Evolutionary conservation across 2,888 invertebrate genomes (phyloP), one percentile per base, ranked within the genome.

Genomic region (Agrypnus murinus): DNA sequence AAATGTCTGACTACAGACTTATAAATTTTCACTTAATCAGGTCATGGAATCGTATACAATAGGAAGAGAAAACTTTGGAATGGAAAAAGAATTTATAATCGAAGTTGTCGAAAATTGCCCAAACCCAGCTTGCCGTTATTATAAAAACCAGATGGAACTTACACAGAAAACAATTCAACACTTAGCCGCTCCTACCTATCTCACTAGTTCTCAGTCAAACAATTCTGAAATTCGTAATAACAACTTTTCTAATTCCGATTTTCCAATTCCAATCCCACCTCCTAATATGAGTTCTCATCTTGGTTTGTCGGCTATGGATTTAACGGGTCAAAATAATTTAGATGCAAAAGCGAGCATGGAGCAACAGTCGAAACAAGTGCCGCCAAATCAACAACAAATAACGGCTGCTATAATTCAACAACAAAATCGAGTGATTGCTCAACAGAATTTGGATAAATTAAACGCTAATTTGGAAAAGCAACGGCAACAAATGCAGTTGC

Each of bases 51-150:
- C 94, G 1, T 95, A 95, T 78, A 94, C 95, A 74, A 94, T 95
- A 82, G 93, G 93, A 8, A 87, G 93, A 69, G 93, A 94, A 81
- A 92, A 92, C 82, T 93, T 93, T 86, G 94, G 94, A 58, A 95
- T 95, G 95, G 95, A 95, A 83, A 95, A 95, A 80, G 95, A 95
- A 81, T 95, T 95, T 79, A 95, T 95, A 58, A 89, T 95, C 64
- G 95, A 95, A 85, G 95, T 95, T 25, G 94, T 95, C 12, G 95
- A 95, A 82, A 95, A 95, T 77, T 95, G 95, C 79, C 95, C 95
- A 0, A 95, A 95, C 84, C 94, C 94, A 8, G 94, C 94, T 10
- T 95, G 95, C 82, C 91, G 95, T 25, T 95, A 94, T 82, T 95
- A 95, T 82, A 95, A 95, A 83, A 94, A 92, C 81, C 95, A 95